Evolutionary conservation across 2,888 invertebrate species (phyloP), one percentile per base, ranked within the genome.

Genomic region (Cryptocephalus moraei): DNA sequence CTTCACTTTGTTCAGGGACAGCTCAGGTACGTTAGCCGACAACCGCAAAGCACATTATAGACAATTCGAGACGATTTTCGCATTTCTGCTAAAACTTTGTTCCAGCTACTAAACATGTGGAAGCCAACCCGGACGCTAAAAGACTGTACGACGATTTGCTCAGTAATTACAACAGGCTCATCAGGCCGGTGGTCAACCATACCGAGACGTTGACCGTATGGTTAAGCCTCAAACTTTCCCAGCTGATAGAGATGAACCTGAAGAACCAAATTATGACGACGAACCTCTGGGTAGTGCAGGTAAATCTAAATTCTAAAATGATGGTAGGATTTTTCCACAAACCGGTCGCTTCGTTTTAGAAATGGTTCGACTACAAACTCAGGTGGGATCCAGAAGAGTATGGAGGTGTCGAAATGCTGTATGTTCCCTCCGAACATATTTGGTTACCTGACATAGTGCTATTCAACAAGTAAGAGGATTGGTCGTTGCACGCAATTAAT

Each of bases 361-460:
- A 87, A 82, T 93, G 92, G 92, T 81, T 80, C 56, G 92, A 93
- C 68, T 91, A 92, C 68, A 92, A 92, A 68, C 69, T 93, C 36
- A 78, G 79, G 44, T 93, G 92, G 92, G 83, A 87, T 56, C 92
- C 92, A 0, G 84, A 84, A 46, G 91, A 92, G 58, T 93, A 92
- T 60, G 92, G 91, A 0, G 92, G 91, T 0, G 82, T 92, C 0
- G 89, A 91, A 67, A 88, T 89, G 83, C 72, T 91, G 43, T 90
- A 91, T 61, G 93, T 96, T 11, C 95, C 95, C 1, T 93, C 95
- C 0, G 93, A 95, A 67, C 91, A 93, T 65, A 92, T 96, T 63
- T 96, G 95, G 95, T 75, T 93, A 31, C 95, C 96, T 0, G 96
- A 96, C 64, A 92, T 96, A 55, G 93, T 91, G n/a, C 75, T 91